phyloP scores from a whole-genome alignment of 2,113 vertebrate species.

The Ellobius talpinus region DNA sequence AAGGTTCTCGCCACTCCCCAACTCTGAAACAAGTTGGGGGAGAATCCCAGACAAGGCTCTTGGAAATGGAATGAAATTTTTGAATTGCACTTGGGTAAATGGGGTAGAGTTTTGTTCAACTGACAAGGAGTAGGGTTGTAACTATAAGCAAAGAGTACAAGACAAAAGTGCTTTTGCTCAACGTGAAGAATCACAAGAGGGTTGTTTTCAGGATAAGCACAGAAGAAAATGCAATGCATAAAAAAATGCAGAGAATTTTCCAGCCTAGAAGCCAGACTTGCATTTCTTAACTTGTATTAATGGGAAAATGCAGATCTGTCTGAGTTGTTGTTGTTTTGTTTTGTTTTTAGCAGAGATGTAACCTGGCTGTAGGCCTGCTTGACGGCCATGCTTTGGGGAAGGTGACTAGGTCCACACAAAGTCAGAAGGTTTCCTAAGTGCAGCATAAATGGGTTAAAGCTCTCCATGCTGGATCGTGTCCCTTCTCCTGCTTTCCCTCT shows the following conservation, averaged over 20 bases:
- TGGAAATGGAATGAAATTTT: not conserved
- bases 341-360: not conserved
- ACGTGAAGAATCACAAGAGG: not conserved
- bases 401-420: not conserved
- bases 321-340: not conserved
- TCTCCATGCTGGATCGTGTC: not conserved
- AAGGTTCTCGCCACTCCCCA: not conserved
- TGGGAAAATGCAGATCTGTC: not conserved
- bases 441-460: not conserved
- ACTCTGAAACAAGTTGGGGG: slow-evolving; percentile 1
- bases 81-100: not conserved
- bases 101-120: not conserved
- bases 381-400: not conserved
- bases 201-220: not conserved
- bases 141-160: not conserved
- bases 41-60: not conserved
- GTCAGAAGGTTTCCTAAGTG: not conserved
- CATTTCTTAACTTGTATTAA: not conserved
- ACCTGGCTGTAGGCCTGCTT: not conserved
- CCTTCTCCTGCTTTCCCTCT: not conserved
- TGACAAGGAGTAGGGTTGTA: not conserved
- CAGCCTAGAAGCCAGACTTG: not conserved
- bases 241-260: not conserved
- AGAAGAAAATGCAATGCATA: fast-evolving
- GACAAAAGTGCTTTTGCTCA: not conserved